These are phyloP conservation scores for Peromyscus attwateri DNA, from an alignment of 2,797 vertebrate species.

Conservation along the genomic window DNA sequence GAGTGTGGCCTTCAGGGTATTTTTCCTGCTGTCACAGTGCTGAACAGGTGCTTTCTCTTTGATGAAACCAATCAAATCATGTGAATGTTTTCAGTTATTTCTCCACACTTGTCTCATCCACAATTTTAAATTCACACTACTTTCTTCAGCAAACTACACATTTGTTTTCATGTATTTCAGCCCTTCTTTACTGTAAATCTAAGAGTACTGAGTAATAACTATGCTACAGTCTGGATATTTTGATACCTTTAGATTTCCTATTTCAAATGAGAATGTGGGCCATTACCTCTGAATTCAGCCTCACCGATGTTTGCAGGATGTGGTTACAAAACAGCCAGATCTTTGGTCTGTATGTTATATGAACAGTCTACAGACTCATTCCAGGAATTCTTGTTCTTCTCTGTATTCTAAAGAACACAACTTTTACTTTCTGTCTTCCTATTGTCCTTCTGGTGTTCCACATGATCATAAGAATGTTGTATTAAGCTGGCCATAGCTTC, in stretches of 20 bases:
- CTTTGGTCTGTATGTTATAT: not conserved
- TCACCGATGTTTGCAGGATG: not conserved
- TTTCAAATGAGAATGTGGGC: not conserved
- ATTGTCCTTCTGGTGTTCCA: not conserved
- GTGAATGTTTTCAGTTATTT: not conserved
- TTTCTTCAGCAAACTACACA: not conserved
- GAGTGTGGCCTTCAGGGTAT: too few species aligned
- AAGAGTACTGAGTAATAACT: not conserved
- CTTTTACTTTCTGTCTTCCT: not conserved
- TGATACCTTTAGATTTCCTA: not conserved
- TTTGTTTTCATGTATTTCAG: not conserved
- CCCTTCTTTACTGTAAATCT: not conserved
- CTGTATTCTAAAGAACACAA: not conserved
- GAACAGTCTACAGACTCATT: not conserved
- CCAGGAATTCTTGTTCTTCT: not conserved
- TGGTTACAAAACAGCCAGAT: not conserved
- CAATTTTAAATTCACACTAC: not conserved
- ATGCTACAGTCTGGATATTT: not conserved
- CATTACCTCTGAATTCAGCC: not conserved
- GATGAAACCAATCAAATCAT: not conserved
- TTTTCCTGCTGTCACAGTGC: too few species aligned
- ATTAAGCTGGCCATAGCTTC: not conserved
- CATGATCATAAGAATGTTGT: not conserved
- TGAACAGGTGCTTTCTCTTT: not conserved
- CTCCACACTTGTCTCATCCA: not conserved